Percentiles rank a stretch among this genome's conserved stretches.
phyloP scores from a whole-genome alignment of 2,113 vertebrate species.

The Macheiramphus alcinus region DNA sequence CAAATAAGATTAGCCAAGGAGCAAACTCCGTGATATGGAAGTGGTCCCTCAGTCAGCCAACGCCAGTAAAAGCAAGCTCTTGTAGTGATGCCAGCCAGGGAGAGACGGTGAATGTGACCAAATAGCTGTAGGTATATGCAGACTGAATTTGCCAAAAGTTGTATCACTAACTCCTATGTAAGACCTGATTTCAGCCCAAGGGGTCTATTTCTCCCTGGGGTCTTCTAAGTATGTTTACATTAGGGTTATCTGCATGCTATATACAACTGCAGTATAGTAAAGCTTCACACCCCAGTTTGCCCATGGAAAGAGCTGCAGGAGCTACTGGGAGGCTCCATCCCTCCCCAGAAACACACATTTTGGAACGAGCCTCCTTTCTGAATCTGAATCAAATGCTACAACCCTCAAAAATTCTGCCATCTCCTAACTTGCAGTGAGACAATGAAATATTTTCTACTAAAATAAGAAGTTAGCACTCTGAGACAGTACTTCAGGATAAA shows the following conservation, averaged over 20 bases:
- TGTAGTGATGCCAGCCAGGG: neutral
- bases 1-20: neutral
- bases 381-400: neutral
- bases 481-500: neutral
- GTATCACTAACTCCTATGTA: rapidly evolving
- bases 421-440: neutral
- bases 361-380: neutral
- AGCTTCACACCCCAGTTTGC: neutral
- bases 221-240: neutral
- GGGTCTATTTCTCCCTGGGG: neutral
- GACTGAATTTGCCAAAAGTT: neutral
- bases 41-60: neutral
- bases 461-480: neutral
- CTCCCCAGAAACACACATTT: neutral
- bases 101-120: neutral
- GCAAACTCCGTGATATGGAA: neutral
- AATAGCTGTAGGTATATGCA: neutral
- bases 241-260: neutral
- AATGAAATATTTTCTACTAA: neutral
- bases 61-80: neutral
- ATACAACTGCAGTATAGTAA: neutral
- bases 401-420: neutral
- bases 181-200: neutral
- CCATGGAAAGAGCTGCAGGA: neutral
- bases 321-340: neutral